These are phyloP conservation scores for Emesis furor DNA, from an alignment of 2,888 invertebrate species.

Conservation along the genomic window DNA sequence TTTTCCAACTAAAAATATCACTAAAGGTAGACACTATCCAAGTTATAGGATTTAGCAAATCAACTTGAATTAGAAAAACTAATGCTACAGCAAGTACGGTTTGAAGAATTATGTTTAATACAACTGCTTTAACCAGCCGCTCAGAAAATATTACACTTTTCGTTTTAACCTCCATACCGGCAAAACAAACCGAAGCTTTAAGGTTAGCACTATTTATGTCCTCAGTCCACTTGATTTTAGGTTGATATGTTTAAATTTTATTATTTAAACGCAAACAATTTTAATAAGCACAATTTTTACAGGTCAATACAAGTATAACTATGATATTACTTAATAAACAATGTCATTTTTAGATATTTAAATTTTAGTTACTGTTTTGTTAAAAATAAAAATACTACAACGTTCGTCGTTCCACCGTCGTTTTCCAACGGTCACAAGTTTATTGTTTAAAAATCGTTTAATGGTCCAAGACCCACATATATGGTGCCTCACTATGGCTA, in stretches of 20 bases:
- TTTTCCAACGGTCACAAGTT: too few relatives aligned
- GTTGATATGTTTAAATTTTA: background rate
- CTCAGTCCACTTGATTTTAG: background rate
- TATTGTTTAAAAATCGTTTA: too few relatives aligned
- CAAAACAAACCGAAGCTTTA: background rate
- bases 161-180: slow-evolving; percentile 85
- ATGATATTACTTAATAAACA: too few relatives aligned
- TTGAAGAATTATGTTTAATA: slow-evolving; percentile 92
- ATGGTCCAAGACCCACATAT: too few relatives aligned
- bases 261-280: background rate
- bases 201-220: slow-evolving; percentile 57
- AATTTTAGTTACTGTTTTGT: too few relatives aligned
- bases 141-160: slow-evolving; percentile 91
- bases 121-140: slow-evolving; percentile 92
- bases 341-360: too few relatives aligned
- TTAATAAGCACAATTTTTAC: background rate
- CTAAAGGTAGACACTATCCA: slow-evolving; percentile 93
- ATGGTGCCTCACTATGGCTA: too few relatives aligned
- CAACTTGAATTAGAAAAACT: slow-evolving; percentile 92
- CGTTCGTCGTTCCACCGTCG: too few relatives aligned
- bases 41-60: slow-evolving; percentile 92
- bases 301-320: background rate
- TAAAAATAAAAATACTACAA: too few relatives aligned
- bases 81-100: slow-evolving; percentile 88
- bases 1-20: slow-evolving; percentile 92